Base-by-base conservation (phyloP, 30 jellyfish, hydroid and myxozoan species). In the Haliclystus octoradiatus region DNA sequence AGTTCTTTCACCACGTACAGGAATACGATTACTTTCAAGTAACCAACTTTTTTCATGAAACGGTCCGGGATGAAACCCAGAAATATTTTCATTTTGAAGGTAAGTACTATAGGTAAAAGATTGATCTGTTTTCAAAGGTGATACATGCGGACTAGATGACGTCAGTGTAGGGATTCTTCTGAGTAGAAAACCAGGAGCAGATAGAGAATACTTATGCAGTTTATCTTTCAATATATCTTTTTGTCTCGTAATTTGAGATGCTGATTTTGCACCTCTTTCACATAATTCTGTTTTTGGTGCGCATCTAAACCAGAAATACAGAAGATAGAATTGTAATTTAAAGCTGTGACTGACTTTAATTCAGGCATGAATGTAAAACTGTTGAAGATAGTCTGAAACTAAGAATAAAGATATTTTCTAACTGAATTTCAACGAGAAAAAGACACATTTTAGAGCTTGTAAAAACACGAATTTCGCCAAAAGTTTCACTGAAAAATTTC, bases 31-130 rank as follows among this genome's bases (percentile, higher is more conserved):
- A 31, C 61, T 62, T n/a, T 84, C 89, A 24, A 76, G 77, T 26
- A 75, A 26, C 95, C 95, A 84, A 50, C 93, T 71, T 62, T 78
- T 62, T 66, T 62, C 68, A 14, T 50, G 81, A 26, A 77, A 30
- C 2, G 84, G 79, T 23, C 95, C 95, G 0, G 95, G 95, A 23
- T 50, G 52, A 60, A 25, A 84, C 26, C 93, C 89, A 19, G 52
- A 34, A 62, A 33, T 64, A 13, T 46, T 23, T 26, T 71, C 89
- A 9, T 50, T 31, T 5, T 32, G 62, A 1, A 65, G 47, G 69
- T 62, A 62, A 19, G 28, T 49, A 50, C 35, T 69, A 47, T 28
- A 63, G 22, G 32, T 30, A 25, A 35, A 51, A 0, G 26, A 15
- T 24, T 71, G 74, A 1, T 80, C 31, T 1, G 61, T 62, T 3